Evolutionary conservation across 2,113 vertebrate species (phyloP), one percentile per base, ranked within the genome.

Genomic region (Heliornis fulica): DNA sequence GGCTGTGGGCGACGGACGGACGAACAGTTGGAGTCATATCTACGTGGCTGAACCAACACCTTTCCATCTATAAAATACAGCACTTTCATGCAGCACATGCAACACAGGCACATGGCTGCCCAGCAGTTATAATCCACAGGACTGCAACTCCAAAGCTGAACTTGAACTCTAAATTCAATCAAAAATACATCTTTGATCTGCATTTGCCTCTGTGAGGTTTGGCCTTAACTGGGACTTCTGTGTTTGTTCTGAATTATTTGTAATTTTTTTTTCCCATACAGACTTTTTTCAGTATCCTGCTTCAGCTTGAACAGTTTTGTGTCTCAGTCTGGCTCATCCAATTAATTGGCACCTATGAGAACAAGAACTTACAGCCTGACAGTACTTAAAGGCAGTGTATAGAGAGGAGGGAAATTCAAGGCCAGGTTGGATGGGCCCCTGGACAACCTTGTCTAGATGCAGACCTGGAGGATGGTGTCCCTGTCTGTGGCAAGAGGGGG

Each of bases 1-100:
- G 78, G 16, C 3, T 4, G 69, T 1, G 0, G 65, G 41, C 1
- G 2, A 6, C 0, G 5, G 69, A 40, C 1, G 4, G 2, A 6
- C 0, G 5, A 64, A 40, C 1, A 3, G 40, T 17, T 14, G 46
- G 81, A 36, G 61, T 66, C 13, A 2, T 15, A 19, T 26, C 38
- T 21, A 11, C 22, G 1, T 5, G 43, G 41, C 83, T 48, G 59
- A 7, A 56, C n/a, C 64, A 20, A 31, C 0, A 1, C 34, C 65
- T 25, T 34, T 22, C 59, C 20, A 14, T 11, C 66, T 29, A 7
- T 40, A 40, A 75, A 65, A 28, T 79, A 51, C 63, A 53, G 29
- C n/a, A 13, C 15, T n/a, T 12, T 5, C 40, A 10, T 11, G 41
- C 31, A 66, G 60, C 46, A 13, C 32, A 7, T 3, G 15, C 14